Conservation (phyloP, 2,113 vertebrate species). For the Jaculus jaculus region DNA sequence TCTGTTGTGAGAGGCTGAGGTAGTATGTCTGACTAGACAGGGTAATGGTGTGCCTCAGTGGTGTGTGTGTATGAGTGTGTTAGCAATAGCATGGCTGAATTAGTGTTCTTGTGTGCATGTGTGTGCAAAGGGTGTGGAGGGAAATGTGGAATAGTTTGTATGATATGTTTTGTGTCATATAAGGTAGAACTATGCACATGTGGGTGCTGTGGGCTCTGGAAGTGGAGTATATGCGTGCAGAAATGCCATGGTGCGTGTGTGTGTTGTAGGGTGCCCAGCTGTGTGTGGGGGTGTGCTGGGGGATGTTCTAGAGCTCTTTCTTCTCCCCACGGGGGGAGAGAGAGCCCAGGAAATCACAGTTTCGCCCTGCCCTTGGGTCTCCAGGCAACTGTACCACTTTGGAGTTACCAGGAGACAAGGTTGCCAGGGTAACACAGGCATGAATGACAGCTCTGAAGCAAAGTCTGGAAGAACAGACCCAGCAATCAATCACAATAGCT, state of each 20-base stretch:
- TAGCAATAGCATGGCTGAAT: not conserved
- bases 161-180: constrained; percentile 8
- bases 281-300: constrained; percentile 51
- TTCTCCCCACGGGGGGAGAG: constrained; percentile 58
- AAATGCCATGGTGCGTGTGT: not conserved
- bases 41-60: not conserved
- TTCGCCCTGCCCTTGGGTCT: constrained; percentile 53
- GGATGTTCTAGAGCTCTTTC: constrained; percentile 50
- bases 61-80: not conserved
- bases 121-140: not conserved
- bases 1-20: not conserved
- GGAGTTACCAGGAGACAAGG: constrained; percentile 80
- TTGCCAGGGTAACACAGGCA: constrained; percentile 87
- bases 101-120: not conserved
- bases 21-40: not conserved
- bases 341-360: constrained; percentile 62
- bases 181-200: not conserved
- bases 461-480: constrained; percentile 86
- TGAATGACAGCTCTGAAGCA: constrained; percentile 90
- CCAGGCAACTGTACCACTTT: constrained; percentile 75
- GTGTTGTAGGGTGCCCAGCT: not conserved
- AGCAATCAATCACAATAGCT: not conserved
- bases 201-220: not conserved
- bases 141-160: not conserved
- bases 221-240: not conserved